Evolutionary conservation across 2,113 vertebrate species (phyloP).

Genomic region (Strix uralensis): DNA sequence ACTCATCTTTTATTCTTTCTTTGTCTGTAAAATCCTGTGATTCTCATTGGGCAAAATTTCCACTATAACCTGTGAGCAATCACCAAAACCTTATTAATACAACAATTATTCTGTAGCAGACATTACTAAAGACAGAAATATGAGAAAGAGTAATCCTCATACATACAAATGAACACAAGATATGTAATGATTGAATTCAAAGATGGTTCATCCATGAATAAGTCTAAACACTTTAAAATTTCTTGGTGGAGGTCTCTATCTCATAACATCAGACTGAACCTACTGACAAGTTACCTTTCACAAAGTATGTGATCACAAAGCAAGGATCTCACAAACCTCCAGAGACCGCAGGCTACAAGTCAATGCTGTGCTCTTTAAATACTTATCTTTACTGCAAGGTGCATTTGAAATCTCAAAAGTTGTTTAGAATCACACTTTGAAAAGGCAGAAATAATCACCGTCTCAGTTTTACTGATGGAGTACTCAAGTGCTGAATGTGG

Average conservation of each 20-base stretch:
- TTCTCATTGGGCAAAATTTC: background rate
- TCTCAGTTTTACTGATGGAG: background rate
- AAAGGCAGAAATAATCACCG: background rate
- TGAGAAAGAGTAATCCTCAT: background rate
- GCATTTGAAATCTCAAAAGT: background rate
- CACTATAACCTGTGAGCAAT: background rate
- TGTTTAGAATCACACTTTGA: background rate
- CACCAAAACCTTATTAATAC: background rate
- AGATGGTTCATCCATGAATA: accelerated
- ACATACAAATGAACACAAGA: background rate
- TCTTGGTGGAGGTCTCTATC: background rate
- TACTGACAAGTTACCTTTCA: background rate
- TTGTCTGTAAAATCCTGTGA: background rate
- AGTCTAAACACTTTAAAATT: background rate
- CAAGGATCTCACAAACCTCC: background rate
- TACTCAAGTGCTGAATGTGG: background rate
- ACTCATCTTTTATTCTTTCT: background rate
- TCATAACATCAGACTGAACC: background rate
- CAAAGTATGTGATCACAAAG: background rate
- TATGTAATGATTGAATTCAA: background rate
- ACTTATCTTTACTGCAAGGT: background rate
- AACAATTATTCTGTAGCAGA: background rate
- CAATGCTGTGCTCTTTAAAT: background rate
- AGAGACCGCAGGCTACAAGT: background rate
- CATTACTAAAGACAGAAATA: background rate